Evolutionary conservation across 2,888 invertebrate genomes (phyloP).

Genomic region (Megalurothrips usitatus): DNA sequence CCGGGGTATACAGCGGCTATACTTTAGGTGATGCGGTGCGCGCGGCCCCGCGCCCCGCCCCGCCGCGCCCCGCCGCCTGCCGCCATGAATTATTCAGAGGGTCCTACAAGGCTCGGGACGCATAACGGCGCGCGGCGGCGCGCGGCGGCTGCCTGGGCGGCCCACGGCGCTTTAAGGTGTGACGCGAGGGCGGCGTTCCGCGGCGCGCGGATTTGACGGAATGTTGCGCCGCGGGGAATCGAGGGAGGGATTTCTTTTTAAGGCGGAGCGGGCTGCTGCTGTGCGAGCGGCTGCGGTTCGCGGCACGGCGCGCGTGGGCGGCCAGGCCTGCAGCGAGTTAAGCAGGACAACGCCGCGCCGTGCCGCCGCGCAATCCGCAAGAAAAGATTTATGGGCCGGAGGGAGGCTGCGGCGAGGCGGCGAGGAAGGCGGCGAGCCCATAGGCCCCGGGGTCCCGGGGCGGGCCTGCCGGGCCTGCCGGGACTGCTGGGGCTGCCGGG

Average conservation of each 20-base stretch:
- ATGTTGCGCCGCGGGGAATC: constrained; percentile 6
- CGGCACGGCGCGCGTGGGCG: not conserved
- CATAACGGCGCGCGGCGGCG: too few species aligned
- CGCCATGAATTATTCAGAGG: not conserved
- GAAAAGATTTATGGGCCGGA: constrained; percentile 4
- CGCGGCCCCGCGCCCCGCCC: too few species aligned
- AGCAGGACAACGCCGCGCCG: too few species aligned
- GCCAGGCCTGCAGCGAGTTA: too few species aligned
- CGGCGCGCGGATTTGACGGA: not conserved
- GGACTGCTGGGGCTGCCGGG: not conserved
- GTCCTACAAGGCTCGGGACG: not conserved
- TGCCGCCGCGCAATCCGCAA: too few species aligned
- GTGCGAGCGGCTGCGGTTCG: not conserved
- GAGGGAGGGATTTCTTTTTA: constrained; percentile 1
- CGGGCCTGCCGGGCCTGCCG: too few species aligned
- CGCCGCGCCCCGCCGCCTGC: too few species aligned
- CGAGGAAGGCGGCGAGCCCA: not conserved
- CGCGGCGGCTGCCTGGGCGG: too few species aligned
- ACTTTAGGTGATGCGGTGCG: not conserved
- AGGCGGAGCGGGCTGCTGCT: not conserved
- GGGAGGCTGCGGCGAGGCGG: not conserved
- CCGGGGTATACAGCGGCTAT: not conserved
- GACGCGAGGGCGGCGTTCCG: not conserved
- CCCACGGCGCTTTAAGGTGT: too few species aligned
- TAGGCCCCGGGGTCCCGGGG: not conserved